Percentiles rank a stretch among this genome's conserved stretches.
Evolutionary conservation across 2,888 invertebrate species (phyloP).

Genomic region (Dryocosmus kuriphilus): DNA sequence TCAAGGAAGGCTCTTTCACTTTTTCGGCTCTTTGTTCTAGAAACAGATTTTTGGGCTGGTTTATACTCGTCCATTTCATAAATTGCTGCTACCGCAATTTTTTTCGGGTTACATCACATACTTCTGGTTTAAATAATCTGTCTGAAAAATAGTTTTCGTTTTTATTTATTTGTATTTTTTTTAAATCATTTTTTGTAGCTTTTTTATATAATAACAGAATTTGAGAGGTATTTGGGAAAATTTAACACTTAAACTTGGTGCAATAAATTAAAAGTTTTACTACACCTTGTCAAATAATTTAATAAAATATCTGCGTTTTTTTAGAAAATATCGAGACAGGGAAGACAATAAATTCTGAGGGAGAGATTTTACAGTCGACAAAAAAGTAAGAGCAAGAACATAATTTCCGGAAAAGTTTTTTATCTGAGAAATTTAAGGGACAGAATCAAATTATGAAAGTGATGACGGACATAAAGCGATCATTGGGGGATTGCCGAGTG

Average conservation of each 20-base stretch:
- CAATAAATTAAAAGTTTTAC: too few species aligned
- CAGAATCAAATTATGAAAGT: slow-evolving; percentile 6
- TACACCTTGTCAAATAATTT: too few species aligned
- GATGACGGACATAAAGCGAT: slow-evolving; percentile 14
- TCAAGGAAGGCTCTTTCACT: slow-evolving; percentile 8
- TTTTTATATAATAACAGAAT: too few species aligned
- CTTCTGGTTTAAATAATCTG: not conserved
- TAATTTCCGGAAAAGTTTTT: not conserved
- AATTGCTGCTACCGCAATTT: slow-evolving; percentile 15
- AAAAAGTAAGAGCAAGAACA: not conserved
- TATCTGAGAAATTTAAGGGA: slow-evolving; percentile 10
- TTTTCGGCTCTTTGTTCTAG: slow-evolving; percentile 35
- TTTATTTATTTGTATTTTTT: not conserved
- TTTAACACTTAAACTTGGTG: too few species aligned
- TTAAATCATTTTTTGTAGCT: not conserved
- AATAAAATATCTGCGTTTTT: not conserved
- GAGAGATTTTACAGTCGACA: not conserved
- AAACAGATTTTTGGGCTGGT: slow-evolving; percentile 24
- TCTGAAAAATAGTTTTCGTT: not conserved
- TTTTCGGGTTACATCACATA: not conserved
- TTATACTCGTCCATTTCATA: slow-evolving; percentile 33
- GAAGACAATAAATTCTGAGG: not conserved
- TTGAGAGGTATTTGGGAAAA: not conserved
- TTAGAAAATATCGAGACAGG: not conserved
- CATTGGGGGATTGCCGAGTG: not conserved